Evolutionary conservation across 2,888 invertebrate species (phyloP), one percentile per base, ranked within the genome.

Genomic region (Philonicus albiceps): DNA sequence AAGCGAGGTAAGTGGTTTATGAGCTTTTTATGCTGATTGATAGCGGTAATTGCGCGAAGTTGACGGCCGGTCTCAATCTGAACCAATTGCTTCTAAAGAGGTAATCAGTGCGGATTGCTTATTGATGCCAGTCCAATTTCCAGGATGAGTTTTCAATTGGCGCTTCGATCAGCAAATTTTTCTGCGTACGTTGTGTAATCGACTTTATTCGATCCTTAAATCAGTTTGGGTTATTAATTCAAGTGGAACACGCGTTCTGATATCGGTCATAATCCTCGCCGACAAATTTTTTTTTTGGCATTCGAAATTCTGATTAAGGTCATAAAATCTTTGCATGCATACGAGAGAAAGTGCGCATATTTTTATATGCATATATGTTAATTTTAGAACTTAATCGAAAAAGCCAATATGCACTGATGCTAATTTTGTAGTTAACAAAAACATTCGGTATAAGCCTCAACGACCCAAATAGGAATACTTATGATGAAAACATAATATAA

Each of bases 21-120:
- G 81, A 64, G 64, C 81, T 81, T 81, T 81, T 81, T 55, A 81
- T 81, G 64, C n/a, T 55, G 81, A 81, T 81, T 81, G 81, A 81
- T 81, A 49, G 22, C 27, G 11, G 78, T 49, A 76, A 76, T 76
- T 37, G 37, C 76, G 40, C 40, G 34, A 49, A 78, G n/a, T 78
- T 43, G 30, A 78, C 19, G 22, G 31, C 55, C 34, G 11, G 55
- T 64, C 49, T 16, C 4, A 30, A 55, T 53, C 31, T 55, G 55
- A 64, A 37, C 8, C 81, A 81, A 81, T 81, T 81, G 78, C 55
- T 55, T 31, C 31, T 64, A 81, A 80, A 34, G 31, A 27, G 55
- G 81, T 81, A 81, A 81, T 81, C 55, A 81, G 8, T 55, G 81
- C 37, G 43, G 22, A 34, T 81, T 34, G 49, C 16, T 81, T 55